Evolutionary conservation across 2,888 invertebrate species (phyloP).

Genomic region (Lypha dubia): DNA sequence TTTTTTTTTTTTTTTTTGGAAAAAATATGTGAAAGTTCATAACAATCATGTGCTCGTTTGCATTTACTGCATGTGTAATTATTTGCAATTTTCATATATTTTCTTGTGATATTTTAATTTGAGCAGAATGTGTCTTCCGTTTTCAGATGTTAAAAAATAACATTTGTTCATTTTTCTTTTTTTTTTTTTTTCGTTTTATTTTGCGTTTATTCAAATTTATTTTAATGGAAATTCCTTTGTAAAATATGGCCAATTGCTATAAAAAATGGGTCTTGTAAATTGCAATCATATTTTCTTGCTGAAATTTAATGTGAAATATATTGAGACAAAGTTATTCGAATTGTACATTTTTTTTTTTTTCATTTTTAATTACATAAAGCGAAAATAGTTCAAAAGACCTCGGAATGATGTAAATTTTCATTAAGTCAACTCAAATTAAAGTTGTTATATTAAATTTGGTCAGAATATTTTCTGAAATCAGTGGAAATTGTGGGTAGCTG

Average conservation of each 20-base stretch:
- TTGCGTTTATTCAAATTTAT: background rate
- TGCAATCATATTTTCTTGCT: slow-evolving; percentile 27
- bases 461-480: no score
- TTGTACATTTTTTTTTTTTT: slow-evolving; percentile 35
- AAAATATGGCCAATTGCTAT: slow-evolving; percentile 56
- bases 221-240: slow-evolving; percentile 32
- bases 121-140: slow-evolving; percentile 62
- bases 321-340: slow-evolving; percentile 50
- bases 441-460: no score
- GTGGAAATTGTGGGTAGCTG: no score
- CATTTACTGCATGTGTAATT: slow-evolving; percentile 56
- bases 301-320: slow-evolving; percentile 45
- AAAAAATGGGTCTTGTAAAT: slow-evolving; percentile 20
- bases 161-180: slow-evolving; percentile 9
- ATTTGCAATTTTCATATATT: slow-evolving; percentile 66
- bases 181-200: slow-evolving; percentile 10
- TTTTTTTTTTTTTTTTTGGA: background rate
- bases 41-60: slow-evolving; percentile 43
- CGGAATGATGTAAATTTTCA: no score
- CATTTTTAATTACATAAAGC: slow-evolving; percentile 50
- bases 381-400: no score
- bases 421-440: no score
- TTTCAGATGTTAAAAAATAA: slow-evolving; percentile 23
- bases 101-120: slow-evolving; percentile 66
- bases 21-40: slow-evolving; percentile 66